phyloP scores from a whole-genome alignment of 2,113 vertebrate genomes.

The Struthio camelus region DNA sequence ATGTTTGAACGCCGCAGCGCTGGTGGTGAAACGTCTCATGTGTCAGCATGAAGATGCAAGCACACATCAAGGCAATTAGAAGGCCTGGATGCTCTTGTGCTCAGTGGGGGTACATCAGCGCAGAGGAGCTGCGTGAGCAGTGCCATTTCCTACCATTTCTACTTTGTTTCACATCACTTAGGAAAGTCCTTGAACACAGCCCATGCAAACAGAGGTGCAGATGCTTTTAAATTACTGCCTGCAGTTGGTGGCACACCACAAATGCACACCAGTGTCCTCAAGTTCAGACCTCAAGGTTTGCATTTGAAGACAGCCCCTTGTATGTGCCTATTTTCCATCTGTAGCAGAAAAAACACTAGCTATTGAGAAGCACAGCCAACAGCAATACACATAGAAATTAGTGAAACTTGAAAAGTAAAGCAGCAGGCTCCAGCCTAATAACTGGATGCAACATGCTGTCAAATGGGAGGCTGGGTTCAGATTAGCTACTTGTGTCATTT shows the following conservation, averaged over 20 bases:
- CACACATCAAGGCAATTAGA: neutral
- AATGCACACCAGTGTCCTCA: neutral
- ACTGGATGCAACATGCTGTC: neutral
- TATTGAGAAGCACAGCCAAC: neutral
- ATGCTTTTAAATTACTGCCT: neutral
- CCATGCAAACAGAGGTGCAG: neutral
- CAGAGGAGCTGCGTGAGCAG: neutral
- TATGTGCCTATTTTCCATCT: neutral
- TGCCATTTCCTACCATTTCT: neutral
- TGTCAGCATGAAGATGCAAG: neutral
- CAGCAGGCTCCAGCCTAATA: neutral
- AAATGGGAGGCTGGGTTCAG: neutral
- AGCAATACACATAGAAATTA: neutral
- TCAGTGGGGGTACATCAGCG: neutral
- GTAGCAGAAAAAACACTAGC: neutral
- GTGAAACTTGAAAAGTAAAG: neutral
- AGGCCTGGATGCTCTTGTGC: neutral
- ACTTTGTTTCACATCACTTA: neutral
- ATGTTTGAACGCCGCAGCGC: constrained; percentile 14
- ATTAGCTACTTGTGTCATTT: neutral
- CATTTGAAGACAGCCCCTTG: neutral
- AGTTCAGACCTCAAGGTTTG: neutral
- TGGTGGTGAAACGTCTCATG: neutral
- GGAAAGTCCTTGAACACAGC: neutral
- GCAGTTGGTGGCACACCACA: neutral